phyloP scores from a whole-genome alignment of 1,140 invertebrate genomes.

The Calliphora vicina region DNA sequence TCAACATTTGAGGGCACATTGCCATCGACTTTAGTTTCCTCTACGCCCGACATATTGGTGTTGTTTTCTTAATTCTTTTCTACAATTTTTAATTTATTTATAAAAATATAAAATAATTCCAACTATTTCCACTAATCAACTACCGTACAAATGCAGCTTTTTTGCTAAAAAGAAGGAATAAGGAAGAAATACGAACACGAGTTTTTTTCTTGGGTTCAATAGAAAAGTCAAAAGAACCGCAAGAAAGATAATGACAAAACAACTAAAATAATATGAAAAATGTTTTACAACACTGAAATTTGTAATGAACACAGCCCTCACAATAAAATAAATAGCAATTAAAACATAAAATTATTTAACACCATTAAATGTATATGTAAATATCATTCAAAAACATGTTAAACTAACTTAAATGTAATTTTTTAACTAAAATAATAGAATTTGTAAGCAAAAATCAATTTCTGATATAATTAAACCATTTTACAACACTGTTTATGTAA shows the following conservation, averaged over 20 bases:
- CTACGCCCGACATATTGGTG: constrained; percentile 49
- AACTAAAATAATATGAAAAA: too few species aligned
- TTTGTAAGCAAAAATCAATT: too few species aligned
- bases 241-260: not conserved
- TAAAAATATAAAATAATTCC: constrained; percentile 5
- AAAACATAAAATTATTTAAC: too few species aligned
- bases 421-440: too few species aligned
- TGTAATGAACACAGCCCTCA: not conserved
- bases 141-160: constrained; percentile 15
- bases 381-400: too few species aligned
- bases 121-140: not conserved
- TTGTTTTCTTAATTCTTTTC: not conserved
- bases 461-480: too few species aligned
- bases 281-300: not conserved
- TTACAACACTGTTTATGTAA: not conserved
- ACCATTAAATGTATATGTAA: too few species aligned
- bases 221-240: not conserved
- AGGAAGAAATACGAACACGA: not conserved
- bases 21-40: constrained; percentile 46
- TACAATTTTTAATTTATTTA: not conserved
- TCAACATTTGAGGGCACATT: not conserved
- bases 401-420: too few species aligned
- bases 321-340: too few species aligned
- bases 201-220: not conserved
- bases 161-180: not conserved